Evolutionary conservation across 2,888 invertebrate species (phyloP).

Genomic region (Rhingia rostrata): DNA sequence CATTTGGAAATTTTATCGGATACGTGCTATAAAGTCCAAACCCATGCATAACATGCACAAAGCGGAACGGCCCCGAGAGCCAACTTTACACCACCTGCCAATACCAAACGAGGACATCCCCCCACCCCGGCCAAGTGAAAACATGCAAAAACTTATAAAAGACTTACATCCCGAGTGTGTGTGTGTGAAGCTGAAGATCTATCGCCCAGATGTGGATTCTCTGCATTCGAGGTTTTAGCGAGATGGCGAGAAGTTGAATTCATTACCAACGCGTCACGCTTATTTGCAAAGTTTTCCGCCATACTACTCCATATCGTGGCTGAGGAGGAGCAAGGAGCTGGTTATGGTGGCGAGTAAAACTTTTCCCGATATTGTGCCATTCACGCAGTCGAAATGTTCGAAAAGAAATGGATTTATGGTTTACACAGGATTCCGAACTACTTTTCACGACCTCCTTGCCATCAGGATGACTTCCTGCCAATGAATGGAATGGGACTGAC

Average conservation of each 20-base stretch:
- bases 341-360: not conserved
- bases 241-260: conserved; percentile 10
- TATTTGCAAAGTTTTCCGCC: conserved; percentile 29
- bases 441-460: not conserved
- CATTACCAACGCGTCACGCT: conserved; percentile 35
- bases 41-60: conserved; percentile 34
- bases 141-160: conserved; percentile 25
- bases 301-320: conserved; percentile 14
- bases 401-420: conserved; percentile 55
- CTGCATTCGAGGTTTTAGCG: not conserved
- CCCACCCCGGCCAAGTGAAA: not conserved
- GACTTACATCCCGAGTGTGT: conserved; percentile 14
- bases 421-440: not conserved
- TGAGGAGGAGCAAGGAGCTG: no score
- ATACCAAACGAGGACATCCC: not conserved
- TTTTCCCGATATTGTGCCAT: not conserved
- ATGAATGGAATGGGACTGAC: conserved; percentile 38
- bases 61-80: not conserved
- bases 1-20: conserved; percentile 43
- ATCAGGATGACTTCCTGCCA: conserved; percentile 1
- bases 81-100: not conserved
- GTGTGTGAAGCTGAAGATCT: conserved; percentile 4
- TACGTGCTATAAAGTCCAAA: conserved; percentile 47
- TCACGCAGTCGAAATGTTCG: conserved; percentile 29
- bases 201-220: conserved; percentile 7